phyloP scores from a whole-genome alignment of 2,113 vertebrate genomes.

The Oreochromis spilurus region DNA sequence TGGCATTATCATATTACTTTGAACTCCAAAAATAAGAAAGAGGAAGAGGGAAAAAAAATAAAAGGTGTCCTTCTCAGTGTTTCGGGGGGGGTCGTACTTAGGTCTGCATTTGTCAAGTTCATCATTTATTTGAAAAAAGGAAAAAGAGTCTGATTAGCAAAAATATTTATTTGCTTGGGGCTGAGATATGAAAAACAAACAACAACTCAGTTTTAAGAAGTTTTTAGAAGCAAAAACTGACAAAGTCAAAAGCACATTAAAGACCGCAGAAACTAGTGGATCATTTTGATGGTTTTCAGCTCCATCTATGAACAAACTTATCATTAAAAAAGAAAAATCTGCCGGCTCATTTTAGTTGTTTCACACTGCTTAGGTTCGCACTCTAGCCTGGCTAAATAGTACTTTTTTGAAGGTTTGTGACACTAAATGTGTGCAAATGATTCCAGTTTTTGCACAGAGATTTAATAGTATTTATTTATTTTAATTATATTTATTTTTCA shows the following conservation, averaged over 20 bases:
- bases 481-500: neutral
- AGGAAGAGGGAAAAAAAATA: neutral
- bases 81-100: neutral
- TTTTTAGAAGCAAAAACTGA: neutral
- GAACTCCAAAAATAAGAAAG: constrained; percentile 21
- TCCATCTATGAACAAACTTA: neutral
- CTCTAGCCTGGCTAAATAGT: neutral
- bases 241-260: neutral
- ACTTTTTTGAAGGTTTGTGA: neutral
- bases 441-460: neutral
- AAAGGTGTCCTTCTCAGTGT: neutral
- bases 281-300: neutral
- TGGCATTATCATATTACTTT: constrained; percentile 43
- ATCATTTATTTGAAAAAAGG: constrained; percentile 10
- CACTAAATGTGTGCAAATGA: neutral
- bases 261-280: neutral
- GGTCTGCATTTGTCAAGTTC: constrained; percentile 19
- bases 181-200: neutral
- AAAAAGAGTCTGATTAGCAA: constrained; percentile 23
- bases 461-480: neutral
- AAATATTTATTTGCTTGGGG: constrained; percentile 27
- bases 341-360: neutral
- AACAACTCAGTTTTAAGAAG: neutral
- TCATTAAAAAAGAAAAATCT: neutral
- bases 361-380: neutral